Evolutionary conservation across 2,797 vertebrate species (phyloP), one percentile per base, ranked within the genome.

Genomic region (Dendrocincla tyrannina): DNA sequence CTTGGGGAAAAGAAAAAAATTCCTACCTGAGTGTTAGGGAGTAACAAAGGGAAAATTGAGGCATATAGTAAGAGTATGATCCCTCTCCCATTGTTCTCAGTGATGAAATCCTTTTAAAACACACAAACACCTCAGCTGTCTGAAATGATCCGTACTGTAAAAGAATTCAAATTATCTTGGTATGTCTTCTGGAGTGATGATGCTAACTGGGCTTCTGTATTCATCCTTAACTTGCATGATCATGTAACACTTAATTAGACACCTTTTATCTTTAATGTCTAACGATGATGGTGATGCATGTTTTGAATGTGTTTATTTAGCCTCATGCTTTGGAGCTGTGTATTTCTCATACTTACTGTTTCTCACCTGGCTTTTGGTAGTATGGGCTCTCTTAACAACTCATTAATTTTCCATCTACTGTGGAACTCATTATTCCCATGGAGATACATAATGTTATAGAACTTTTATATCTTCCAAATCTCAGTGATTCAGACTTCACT

Each of bases 311-410:
- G 24, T 59, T 83, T 81, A 2, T 80, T 92, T 82, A 69, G 72
- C 58, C 92, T 76, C 0, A 1, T 68, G 64, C 41, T 84, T 77
- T 64, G 50, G 42, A 62, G 39, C 60, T 89, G 72, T 58, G n/a
- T 70, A 18, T 85, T 81, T 88, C 83, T 94, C 56, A 8, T 53
- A n/a, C 62, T 89, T 32, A 27, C n/a, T 70, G 46, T 85, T 94
- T 79, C 1, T 95, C 74, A 55, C 4, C 0, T 58, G 50, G 28
- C 19, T 85, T 89, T 32, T 68, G 72, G 70, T 91, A 60, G 53
- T 30, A 33, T 30, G 22, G 73, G 39, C 47, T 83, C 66, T 64
- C 20, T 64, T 89, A 85, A 81, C 81, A 64, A 91, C 72, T 91
- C 50, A 49, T 81, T 88, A 17, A 66, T 92, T 87, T 86, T 85